Evolutionary conservation across 2,113 vertebrate genomes (phyloP).

Genomic region (Mohoua ochrocephala): DNA sequence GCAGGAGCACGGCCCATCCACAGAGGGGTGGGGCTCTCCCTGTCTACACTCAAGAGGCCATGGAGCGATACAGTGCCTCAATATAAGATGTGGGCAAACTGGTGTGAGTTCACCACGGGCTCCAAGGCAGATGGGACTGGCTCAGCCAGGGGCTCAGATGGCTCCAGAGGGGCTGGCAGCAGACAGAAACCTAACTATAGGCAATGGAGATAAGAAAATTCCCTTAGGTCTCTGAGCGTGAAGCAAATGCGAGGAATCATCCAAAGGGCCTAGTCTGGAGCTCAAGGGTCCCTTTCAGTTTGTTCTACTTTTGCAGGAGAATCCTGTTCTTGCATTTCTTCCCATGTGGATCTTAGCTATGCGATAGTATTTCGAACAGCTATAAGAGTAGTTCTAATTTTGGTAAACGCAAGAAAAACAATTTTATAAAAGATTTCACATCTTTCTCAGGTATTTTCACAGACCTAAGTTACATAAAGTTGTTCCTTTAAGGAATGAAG

Average conservation of each 20-base stretch:
- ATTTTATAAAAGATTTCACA: neutral
- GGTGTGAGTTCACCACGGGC: neutral
- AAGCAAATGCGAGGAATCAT: neutral
- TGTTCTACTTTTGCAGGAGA: neutral
- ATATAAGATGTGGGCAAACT: fast-evolving
- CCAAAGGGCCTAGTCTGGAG: neutral
- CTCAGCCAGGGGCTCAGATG: neutral
- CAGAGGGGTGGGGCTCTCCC: neutral
- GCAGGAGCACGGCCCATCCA: fast-evolving
- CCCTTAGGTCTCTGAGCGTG: neutral
- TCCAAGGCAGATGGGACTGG: neutral
- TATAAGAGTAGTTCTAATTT: neutral
- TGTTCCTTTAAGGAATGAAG: neutral
- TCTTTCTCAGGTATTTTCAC: neutral
- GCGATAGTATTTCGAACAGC: neutral
- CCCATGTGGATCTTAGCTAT: neutral
- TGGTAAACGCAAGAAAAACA: neutral
- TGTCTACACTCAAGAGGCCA: fast-evolving
- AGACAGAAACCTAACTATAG: neutral
- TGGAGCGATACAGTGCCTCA: fast-evolving
- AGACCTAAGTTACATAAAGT: neutral
- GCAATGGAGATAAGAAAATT: neutral
- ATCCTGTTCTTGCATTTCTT: neutral
- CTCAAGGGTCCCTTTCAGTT: neutral
- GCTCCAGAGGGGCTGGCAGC: neutral